Conservation (phyloP, 2,113 vertebrate species). For the Elanus axillaris region DNA sequence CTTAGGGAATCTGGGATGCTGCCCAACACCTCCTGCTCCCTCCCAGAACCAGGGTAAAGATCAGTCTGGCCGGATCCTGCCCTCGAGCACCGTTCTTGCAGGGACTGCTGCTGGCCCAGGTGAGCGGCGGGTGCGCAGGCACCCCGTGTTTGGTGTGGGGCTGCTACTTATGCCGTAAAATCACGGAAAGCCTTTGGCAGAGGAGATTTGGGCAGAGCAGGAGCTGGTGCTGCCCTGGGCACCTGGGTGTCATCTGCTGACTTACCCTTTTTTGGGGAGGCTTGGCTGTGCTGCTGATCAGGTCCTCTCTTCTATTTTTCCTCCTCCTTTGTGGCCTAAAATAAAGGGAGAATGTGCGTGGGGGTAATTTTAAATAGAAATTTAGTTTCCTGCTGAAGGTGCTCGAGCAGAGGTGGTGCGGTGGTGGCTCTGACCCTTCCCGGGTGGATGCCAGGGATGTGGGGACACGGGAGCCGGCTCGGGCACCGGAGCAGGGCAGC, state of each 20-base stretch:
- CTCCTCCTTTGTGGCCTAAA: neutral
- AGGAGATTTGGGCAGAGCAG: neutral
- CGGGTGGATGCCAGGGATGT: fast-evolving
- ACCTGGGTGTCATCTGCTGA: neutral
- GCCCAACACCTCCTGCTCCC: neutral
- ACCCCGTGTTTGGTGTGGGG: fast-evolving
- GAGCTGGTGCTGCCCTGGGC: neutral
- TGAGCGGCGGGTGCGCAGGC: neutral
- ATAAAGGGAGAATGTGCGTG: neutral
- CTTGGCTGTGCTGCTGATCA: neutral
- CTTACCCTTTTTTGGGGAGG: neutral
- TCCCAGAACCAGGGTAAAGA: neutral
- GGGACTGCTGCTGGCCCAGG: neutral
- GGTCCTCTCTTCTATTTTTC: neutral
- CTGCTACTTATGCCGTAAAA: neutral
- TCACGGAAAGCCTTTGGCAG: fast-evolving
- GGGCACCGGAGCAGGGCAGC: neutral
- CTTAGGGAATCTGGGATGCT: neutral
- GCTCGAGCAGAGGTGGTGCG: fast-evolving
- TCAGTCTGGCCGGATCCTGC: neutral
- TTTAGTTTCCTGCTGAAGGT: neutral
- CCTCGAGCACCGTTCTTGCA: fast-evolving
- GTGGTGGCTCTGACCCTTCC: neutral
- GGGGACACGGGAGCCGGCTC: fast-evolving
- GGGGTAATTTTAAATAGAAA: neutral